phyloP scores from a whole-genome alignment of 2,797 vertebrate species.

The Clarias fuscus region DNA sequence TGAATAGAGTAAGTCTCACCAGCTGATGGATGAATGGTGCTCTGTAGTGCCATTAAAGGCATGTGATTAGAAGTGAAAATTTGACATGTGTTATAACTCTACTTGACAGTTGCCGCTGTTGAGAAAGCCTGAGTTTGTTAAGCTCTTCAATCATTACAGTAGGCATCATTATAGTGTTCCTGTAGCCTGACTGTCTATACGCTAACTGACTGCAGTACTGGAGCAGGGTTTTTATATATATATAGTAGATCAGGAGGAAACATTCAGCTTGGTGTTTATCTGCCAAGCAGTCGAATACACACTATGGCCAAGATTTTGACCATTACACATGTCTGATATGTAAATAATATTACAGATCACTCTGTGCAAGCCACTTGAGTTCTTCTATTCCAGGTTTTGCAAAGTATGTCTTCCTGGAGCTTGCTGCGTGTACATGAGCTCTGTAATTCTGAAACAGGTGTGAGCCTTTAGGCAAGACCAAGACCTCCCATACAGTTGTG shows the following conservation, averaged over 20 bases:
- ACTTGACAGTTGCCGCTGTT: slow-evolving; percentile 42
- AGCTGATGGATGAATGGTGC: slow-evolving; percentile 33
- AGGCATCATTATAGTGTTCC: not conserved
- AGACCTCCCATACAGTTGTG: not conserved
- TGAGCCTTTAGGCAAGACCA: not conserved
- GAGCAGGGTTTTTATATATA: no score
- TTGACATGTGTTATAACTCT: slow-evolving; percentile 37
- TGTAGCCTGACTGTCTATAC: not conserved
- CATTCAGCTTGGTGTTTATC: not conserved
- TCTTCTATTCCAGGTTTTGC: not conserved
- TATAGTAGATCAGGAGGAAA: not conserved
- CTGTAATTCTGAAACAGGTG: not conserved
- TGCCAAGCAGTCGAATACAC: not conserved
- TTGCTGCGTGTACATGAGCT: not conserved
- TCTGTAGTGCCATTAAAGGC: slow-evolving; percentile 38
- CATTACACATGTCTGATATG: not conserved
- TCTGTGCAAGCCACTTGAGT: not conserved
- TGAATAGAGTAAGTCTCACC: not conserved
- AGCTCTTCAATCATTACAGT: slow-evolving; percentile 5
- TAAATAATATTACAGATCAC: not conserved
- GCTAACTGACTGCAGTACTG: not conserved
- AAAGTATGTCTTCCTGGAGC: not conserved
- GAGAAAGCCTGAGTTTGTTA: slow-evolving; percentile 42
- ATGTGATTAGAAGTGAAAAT: slow-evolving; percentile 53
- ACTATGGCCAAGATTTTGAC: not conserved